These are phyloP conservation scores for Caenorhabditis inopinata DNA, from an alignment of 1,140 invertebrate species.

Conservation along the genomic window DNA sequence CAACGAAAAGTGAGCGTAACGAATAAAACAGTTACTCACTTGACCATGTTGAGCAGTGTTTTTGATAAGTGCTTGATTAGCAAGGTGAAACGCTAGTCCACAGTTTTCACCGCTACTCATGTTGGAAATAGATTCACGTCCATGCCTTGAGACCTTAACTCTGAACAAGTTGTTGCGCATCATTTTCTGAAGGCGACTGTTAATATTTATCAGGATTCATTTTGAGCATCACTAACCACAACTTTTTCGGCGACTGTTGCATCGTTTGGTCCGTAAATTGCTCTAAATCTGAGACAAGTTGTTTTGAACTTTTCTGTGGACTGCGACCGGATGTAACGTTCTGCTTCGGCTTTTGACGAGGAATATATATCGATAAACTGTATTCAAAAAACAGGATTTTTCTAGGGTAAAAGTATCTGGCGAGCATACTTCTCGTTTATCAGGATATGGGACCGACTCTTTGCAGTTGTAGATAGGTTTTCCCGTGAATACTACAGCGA, in stretches of 20 bases:
- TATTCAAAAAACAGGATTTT: not conserved
- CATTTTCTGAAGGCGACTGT: not conserved
- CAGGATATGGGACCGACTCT: not conserved
- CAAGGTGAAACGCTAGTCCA: not conserved
- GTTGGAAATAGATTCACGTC: not conserved
- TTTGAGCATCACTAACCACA: not conserved
- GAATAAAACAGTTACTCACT: not conserved
- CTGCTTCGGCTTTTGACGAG: not conserved
- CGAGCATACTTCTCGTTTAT: not conserved
- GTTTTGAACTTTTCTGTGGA: not conserved
- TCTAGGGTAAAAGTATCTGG: not conserved
- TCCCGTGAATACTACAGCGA: not conserved
- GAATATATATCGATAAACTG: slow-evolving; percentile 14
- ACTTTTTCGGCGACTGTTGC: not conserved
- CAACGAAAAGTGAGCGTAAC: no score
- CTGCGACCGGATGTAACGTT: not conserved
- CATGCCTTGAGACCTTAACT: not conserved
- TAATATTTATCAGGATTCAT: no score
- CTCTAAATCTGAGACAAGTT: not conserved
- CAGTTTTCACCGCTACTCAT: not conserved
- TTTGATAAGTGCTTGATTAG: not conserved
- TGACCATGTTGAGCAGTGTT: not conserved
- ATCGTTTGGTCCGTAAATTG: not conserved
- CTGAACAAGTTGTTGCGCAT: not conserved
- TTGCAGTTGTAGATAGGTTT: not conserved